A percentile compares a stretch with the other conserved stretches of the same genome.
These are phyloP conservation scores for Lontra canadensis DNA, from an alignment of 2,113 vertebrate species.

Conservation along the genomic window DNA sequence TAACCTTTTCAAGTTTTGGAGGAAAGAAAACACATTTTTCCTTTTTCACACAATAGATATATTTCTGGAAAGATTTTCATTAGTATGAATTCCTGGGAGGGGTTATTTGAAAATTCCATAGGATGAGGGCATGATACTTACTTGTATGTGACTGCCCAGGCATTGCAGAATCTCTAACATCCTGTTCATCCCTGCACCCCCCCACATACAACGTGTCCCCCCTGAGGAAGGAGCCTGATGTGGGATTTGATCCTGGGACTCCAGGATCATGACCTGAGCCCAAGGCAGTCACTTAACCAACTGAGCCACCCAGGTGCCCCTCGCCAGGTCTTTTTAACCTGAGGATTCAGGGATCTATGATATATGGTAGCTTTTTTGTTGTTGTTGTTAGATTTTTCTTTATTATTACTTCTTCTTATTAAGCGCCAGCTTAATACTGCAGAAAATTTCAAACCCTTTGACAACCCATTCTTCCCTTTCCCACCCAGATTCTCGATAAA, in stretches of 20 bases:
- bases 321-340: background rate
- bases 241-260: too few species aligned
- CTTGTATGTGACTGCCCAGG: background rate
- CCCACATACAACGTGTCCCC: too few species aligned
- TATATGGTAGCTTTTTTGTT: background rate
- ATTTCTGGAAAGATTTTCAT: constrained; percentile 3
- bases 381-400: background rate
- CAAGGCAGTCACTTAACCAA: too few species aligned
- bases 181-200: background rate
- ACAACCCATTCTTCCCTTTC: background rate
- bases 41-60: background rate
- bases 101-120: constrained; percentile 1
- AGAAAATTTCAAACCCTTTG: background rate
- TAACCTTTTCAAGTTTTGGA: constrained; percentile 13
- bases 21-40: background rate
- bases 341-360: background rate
- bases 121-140: background rate
- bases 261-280: too few species aligned
- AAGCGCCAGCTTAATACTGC: background rate
- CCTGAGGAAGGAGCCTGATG: too few species aligned
- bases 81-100: background rate
- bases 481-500: background rate
- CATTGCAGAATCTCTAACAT: background rate
- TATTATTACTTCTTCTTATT: background rate
- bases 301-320: too few species aligned